Percentiles rank a stretch among this genome's conserved stretches.
These are phyloP conservation scores for Eclectus roratus DNA, from an alignment of 2,113 vertebrate species.

Conservation along the genomic window DNA sequence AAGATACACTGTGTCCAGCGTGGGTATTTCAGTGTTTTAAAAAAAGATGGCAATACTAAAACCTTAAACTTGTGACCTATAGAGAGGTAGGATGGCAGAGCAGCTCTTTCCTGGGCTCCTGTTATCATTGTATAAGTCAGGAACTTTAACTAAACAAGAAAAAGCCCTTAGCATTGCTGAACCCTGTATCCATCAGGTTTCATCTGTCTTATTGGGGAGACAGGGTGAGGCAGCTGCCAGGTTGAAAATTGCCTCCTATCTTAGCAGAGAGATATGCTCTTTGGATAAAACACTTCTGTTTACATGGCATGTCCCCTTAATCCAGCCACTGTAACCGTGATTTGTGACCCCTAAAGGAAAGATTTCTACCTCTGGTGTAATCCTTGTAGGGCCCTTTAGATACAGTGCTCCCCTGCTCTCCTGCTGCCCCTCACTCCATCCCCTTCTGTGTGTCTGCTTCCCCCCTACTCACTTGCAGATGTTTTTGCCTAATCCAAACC, in stretches of 20 bases:
- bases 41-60: background rate
- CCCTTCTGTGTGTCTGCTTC: background rate
- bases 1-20: background rate
- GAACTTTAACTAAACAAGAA: background rate
- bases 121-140: background rate
- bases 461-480: background rate
- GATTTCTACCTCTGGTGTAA: background rate
- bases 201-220: background rate
- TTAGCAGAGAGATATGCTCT: background rate
- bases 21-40: background rate
- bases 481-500: background rate
- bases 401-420: background rate
- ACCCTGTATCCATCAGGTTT: background rate
- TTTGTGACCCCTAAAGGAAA: background rate
- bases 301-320: background rate
- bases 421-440: background rate
- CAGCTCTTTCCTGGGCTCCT: background rate
- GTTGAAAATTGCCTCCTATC: background rate
- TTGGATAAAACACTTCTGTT: background rate
- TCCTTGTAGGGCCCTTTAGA: background rate
- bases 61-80: background rate
- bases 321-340: background rate
- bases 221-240: background rate
- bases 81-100: background rate
- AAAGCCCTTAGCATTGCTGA: background rate